Evolutionary conservation across 2,888 invertebrate species (phyloP), one percentile per base, ranked within the genome.

Genomic region (Pseudolycoriella hygida): DNA sequence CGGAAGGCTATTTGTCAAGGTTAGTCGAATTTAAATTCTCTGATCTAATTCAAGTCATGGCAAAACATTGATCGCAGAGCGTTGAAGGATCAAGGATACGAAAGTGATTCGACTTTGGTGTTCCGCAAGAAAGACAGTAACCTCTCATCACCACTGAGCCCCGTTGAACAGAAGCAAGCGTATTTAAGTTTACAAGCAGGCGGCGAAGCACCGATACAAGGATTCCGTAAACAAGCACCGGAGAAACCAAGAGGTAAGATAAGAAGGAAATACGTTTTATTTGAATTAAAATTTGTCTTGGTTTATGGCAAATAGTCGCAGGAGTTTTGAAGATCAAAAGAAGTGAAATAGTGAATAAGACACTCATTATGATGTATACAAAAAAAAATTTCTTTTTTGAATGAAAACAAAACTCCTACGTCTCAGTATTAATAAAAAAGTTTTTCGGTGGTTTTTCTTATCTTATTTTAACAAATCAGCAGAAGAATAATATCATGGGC

Each of bases 121-220:
- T 88, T 89, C 66, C 78, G 82, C 52, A 74, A 84, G 46, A 76
- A 81, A 48, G 81, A 83, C 52, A 73, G 77, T 52, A 68, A 70
- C 32, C 73, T 73, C 40, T 68, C 70, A 17, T 76, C 75, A 50
- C 70, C 68, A 1, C 64, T 87, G 45, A 87, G 82, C 52, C 88
- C 87, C 1, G 74, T 78, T n/a, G 86, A 90, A 58, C 80, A 88
- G 54, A 76, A 80, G 49, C 77, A 81, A 49, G 83, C 82, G 11
- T 96, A 96, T 66, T 80, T 82, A 58, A 80, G 77, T 50, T 76
- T 96, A 46, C 94, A 94, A 60, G 81, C 82, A 47, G 96, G 96
- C 1, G 94, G 93, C 0, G 94, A 96, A 64, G 89, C 94, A 2
- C 96, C 96, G 0, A 70, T 90, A 10, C 76, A 87, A 58, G 96